Percentiles rank a stretch among this genome's conserved stretches.
Evolutionary conservation across 2,113 vertebrate genomes (phyloP).

Genomic region (Scytalopus superciliaris): DNA sequence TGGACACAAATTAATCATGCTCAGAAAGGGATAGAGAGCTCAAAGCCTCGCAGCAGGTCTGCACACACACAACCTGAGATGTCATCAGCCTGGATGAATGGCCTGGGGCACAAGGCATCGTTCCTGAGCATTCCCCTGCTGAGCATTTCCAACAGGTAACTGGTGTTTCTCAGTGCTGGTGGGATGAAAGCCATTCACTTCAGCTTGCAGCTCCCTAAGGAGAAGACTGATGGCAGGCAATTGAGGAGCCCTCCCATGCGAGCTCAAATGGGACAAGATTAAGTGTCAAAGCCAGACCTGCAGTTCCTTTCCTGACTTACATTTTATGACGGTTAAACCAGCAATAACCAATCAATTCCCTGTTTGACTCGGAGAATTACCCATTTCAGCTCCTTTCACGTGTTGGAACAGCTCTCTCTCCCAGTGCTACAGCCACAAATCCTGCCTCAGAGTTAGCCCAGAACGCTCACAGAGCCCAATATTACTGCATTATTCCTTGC

Average conservation of each 20-base stretch:
- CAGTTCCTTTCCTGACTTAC: neutral
- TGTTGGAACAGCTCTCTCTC: neutral
- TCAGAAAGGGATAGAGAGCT: neutral
- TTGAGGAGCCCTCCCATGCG: neutral
- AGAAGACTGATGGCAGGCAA: neutral
- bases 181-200: slow-evolving; percentile 14
- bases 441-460: neutral
- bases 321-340: neutral
- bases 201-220: neutral
- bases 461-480: neutral
- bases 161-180: neutral
- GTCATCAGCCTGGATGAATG: slow-evolving; percentile 10
- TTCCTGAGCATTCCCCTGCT: neutral
- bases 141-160: slow-evolving; percentile 28
- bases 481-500: neutral
- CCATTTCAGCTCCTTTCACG: neutral
- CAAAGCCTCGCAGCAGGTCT: neutral
- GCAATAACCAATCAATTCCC: neutral
- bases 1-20: neutral
- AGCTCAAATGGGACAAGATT: neutral
- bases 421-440: neutral
- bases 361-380: neutral
- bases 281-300: neutral
- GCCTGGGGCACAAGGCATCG: neutral
- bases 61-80: rapidly evolving